Evolutionary conservation across 2,113 vertebrate genomes (phyloP).

Genomic region (Takifugu flavidus): DNA sequence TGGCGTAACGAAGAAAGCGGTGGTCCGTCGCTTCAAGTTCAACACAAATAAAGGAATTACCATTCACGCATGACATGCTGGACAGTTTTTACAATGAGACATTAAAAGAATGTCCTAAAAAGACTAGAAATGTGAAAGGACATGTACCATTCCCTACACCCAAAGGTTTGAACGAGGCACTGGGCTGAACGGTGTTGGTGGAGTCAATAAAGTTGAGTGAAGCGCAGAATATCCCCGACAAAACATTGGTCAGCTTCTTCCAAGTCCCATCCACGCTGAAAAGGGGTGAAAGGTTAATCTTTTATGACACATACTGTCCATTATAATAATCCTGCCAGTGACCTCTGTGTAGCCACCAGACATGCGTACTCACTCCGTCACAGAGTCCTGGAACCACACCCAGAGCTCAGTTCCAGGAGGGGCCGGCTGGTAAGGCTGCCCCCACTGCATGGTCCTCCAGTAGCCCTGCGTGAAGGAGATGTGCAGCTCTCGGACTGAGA

Average conservation of each 20-base stretch:
- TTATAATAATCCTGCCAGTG: no score
- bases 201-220: constrained; percentile 98
- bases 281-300: background rate
- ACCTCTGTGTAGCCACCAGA: background rate
- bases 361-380: constrained; percentile 82
- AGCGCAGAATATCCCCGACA: constrained; percentile 96
- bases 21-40: constrained; percentile 82
- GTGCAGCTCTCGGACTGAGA: constrained; percentile 88
- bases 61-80: background rate
- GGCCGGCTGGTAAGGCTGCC: constrained; percentile 86
- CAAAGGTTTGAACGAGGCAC: constrained; percentile 94
- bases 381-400: constrained; percentile 95
- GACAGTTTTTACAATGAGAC: no score
- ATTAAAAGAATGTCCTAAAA: no score
- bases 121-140: no score
- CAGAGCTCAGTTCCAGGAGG: constrained; percentile 84
- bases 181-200: constrained; percentile 94
- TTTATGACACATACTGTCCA: no score
- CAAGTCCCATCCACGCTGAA: constrained; percentile 88
- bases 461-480: constrained; percentile 88
- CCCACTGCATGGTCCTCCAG: constrained; percentile 92
- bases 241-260: constrained; percentile 94
- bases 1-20: constrained; percentile 87
- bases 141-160: constrained; percentile 87
- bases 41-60: constrained; percentile 13